These are phyloP conservation scores for Peromyscus melanophrys DNA, from an alignment of 2,797 vertebrate species.

Conservation along the genomic window DNA sequence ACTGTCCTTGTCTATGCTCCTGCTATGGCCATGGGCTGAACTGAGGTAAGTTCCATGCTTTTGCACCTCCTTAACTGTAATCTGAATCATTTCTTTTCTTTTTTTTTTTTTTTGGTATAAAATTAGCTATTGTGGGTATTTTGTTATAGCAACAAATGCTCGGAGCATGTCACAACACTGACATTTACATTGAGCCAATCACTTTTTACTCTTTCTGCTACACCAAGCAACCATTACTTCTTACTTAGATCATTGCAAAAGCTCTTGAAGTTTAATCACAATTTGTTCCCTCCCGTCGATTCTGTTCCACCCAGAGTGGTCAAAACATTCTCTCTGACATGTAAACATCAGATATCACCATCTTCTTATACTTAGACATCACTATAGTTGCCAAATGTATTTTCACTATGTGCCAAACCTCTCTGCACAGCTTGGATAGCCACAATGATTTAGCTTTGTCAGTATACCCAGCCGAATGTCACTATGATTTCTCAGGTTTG, in stretches of 20 bases:
- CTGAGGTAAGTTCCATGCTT: background rate
- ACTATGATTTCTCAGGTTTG: background rate
- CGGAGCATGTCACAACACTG: background rate
- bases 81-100: background rate
- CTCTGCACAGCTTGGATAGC: background rate
- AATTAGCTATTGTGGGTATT: background rate
- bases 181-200: background rate
- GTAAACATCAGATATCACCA: too few relatives aligned
- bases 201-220: background rate
- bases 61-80: background rate
- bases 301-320: background rate
- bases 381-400: background rate
- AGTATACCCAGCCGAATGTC: background rate
- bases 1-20: background rate
- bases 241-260: background rate
- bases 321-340: background rate
- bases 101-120: background rate
- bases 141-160: background rate
- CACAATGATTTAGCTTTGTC: background rate
- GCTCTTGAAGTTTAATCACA: background rate
- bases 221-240: background rate
- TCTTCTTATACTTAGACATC: background rate
- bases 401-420: background rate
- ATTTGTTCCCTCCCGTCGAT: background rate
- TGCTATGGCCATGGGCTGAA: background rate